Evolutionary conservation across 2,888 invertebrate species (phyloP), one percentile per base, ranked within the genome.

Genomic region (Thelaira solivaga): DNA sequence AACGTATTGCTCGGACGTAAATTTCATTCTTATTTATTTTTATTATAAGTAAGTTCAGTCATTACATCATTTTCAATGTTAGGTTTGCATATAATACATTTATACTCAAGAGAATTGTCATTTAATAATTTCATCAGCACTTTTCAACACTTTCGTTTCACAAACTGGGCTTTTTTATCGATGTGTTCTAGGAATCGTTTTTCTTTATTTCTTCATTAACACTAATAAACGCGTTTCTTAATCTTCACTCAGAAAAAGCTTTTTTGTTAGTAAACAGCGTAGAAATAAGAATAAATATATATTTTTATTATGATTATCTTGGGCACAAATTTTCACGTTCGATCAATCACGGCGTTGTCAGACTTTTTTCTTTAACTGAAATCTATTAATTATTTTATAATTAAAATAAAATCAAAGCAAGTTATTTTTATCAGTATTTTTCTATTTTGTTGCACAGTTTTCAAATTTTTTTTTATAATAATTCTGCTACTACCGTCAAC

Each of bases 21-120:
- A 43, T 13, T 29, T 59, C 8, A 59, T 43, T 11, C 43, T 10
- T 11, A 43, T 16, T 10, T 18, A 7, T 16, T 29, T 51, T 29
- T 51, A 51, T 51, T 51, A 10, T 18, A n/a, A 31, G 55, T 10
- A 11, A 55, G 18, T 36, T 59, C 41, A 31, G 43, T 59, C 11
- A 41, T 18, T 13, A 59, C 16, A 39, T 16, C 18, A 31, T 26
- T 59, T 24, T 43, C 59, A n/a, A n/a, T n/a, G 11, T 59, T 10
- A 29, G 59, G 39, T n/a, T 41, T 24, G 39, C 41, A 57, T 36
- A 55, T 7, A 2, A 18, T 8, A 41, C 39, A 41, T 41, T 41
- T 41, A 18, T 41, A 41, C 36, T 36, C 36, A n/a, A 36, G 36
- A 36, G 36, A 36, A 3, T 0, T 1, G 4, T 36, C 8, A 36